A percentile compares a stretch with the other conserved stretches of the same genome.
These are phyloP conservation scores for Zele albiditarsus DNA, from an alignment of 2,888 invertebrate genomes.

Conservation along the genomic window DNA sequence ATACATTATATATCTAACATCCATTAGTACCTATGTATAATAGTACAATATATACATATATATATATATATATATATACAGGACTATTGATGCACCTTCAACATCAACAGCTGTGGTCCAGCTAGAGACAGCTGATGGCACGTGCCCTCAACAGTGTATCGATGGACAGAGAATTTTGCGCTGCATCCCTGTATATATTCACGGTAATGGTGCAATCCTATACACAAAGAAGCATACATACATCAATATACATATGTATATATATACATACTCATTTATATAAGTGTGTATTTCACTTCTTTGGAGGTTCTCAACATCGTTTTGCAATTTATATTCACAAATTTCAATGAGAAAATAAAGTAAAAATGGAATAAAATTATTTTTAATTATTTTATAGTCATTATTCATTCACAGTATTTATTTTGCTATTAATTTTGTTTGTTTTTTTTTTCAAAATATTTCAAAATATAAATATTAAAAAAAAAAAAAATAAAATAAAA, in stretches of 20 bases:
- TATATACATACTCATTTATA: not conserved
- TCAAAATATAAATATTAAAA: too few species aligned
- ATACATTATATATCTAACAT: conserved; percentile 26
- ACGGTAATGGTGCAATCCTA: conserved; percentile 61
- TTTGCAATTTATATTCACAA: not conserved
- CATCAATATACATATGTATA: not conserved
- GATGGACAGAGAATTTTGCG: conserved; percentile 41
- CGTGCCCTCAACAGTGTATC: conserved; percentile 66
- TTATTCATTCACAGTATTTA: too few species aligned
- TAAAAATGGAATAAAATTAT: too few species aligned
- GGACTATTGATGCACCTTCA: conserved; percentile 55
- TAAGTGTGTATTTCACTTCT: too few species aligned
- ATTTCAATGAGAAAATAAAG: not conserved
- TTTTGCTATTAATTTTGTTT: too few species aligned
- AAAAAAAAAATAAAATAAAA: too few species aligned
- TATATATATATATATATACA: conserved; percentile 12
- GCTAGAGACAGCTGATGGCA: conserved; percentile 70
- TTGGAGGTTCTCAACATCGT: too few species aligned
- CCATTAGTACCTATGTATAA: not conserved
- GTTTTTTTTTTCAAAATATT: too few species aligned
- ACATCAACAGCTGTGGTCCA: conserved; percentile 66
- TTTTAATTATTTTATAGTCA: not conserved
- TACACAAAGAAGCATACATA: conserved; percentile 37
- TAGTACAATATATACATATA: conserved; percentile 28
- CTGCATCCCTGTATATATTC: conserved; percentile 49